Percentiles rank a stretch among this genome's conserved stretches.
These are phyloP conservation scores for Caenorhabditis angaria DNA, from an alignment of 2,888 invertebrate species.

Conservation along the genomic window DNA sequence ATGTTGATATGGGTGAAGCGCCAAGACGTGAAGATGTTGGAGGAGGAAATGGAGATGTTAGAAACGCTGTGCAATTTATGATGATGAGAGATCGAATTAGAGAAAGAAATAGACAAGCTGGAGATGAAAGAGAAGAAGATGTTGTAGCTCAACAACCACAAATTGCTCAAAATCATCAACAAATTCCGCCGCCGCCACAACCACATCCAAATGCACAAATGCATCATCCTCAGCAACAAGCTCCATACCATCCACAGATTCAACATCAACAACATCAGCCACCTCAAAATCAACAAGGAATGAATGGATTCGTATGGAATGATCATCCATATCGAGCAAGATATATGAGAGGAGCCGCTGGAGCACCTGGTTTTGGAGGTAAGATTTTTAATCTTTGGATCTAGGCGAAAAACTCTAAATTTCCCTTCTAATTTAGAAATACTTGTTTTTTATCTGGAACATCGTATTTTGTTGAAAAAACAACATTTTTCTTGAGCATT, in stretches of 20 bases:
- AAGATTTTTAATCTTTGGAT: too few species aligned
- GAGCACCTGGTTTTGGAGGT: not conserved
- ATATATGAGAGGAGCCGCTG: not conserved
- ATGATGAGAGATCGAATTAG: slow-evolving; percentile 5
- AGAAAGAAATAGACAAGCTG: not conserved
- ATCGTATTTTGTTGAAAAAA: not conserved
- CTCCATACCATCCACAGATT: slow-evolving; percentile 10
- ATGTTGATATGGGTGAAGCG: not conserved
- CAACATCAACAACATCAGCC: slow-evolving; percentile 8
- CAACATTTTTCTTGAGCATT: not conserved
- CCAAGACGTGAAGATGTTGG: slow-evolving; percentile 4
- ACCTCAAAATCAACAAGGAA: not conserved
- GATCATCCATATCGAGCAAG: not conserved
- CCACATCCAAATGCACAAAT: not conserved
- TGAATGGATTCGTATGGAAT: not conserved
- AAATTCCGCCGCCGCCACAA: too few species aligned
- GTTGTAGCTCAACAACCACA: too few species aligned
- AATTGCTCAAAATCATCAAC: too few species aligned
- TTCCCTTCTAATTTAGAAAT: not conserved
- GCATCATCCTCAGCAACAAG: not conserved
- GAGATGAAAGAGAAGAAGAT: too few species aligned
- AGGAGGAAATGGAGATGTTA: not conserved
- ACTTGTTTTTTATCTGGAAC: not conserved
- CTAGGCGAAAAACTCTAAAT: not conserved
- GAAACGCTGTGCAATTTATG: not conserved